Evolutionary conservation across 2,113 vertebrate species (phyloP).

Genomic region (Pantherophis guttatus): DNA sequence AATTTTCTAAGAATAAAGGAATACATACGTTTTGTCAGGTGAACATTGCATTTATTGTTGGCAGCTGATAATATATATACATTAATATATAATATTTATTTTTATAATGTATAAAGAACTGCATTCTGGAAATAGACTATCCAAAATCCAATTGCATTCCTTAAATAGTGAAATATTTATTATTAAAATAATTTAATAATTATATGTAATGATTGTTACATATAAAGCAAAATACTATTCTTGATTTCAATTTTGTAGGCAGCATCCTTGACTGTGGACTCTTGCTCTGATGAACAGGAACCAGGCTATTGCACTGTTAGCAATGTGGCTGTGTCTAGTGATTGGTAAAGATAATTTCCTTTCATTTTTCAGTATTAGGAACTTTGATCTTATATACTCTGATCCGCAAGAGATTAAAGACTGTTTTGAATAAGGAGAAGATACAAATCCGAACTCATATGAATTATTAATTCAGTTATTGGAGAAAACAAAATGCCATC

Average conservation of each 20-base stretch:
- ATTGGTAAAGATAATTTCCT: conserved; percentile 77
- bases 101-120: not conserved
- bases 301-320: conserved; percentile 92
- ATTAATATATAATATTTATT: not conserved
- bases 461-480: not conserved
- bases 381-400: not conserved
- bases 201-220: not conserved
- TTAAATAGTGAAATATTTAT: not conserved
- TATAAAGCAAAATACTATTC: not conserved
- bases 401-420: not conserved
- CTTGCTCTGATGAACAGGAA: conserved; percentile 91
- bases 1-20: not conserved
- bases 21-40: not conserved
- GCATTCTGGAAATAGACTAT: not conserved
- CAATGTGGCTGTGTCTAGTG: conserved; percentile 87
- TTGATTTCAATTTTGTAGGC: conserved; percentile 72
- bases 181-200: not conserved
- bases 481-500: not conserved
- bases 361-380: not conserved
- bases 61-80: not conserved
- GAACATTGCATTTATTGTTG: not conserved
- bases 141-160: not conserved
- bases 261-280: conserved; percentile 91
- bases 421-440: not conserved
- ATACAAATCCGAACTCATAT: not conserved